Percentiles rank a stretch among this genome's conserved stretches.
Evolutionary conservation across 2,797 vertebrate species (phyloP).

Genomic region (Avahi laniger): DNA sequence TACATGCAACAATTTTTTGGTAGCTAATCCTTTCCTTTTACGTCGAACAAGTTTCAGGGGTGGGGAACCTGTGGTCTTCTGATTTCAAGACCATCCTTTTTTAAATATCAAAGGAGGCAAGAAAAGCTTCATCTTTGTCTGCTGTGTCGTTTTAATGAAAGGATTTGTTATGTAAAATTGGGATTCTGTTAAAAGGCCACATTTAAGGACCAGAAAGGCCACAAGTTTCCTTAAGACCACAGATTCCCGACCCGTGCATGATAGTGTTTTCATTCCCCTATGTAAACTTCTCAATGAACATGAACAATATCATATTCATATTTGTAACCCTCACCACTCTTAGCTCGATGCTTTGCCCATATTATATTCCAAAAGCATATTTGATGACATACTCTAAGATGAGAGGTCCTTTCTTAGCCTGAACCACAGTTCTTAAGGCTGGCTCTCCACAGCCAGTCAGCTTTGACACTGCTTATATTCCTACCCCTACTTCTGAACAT

Average conservation of each 20-base stretch:
- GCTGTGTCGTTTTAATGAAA: too few species aligned
- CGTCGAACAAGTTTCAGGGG: not conserved
- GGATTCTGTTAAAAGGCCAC: too few species aligned
- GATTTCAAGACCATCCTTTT: too few species aligned
- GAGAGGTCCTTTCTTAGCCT: not conserved
- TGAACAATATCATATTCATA: not conserved
- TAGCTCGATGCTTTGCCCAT: not conserved
- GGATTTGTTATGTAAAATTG: too few species aligned
- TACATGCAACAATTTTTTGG: not conserved
- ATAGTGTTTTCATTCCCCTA: not conserved
- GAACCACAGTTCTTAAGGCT: not conserved
- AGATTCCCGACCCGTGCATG: too few species aligned
- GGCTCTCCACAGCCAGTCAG: not conserved
- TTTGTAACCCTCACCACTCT: not conserved
- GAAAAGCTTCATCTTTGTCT: too few species aligned
- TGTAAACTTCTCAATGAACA: conserved; percentile 1
- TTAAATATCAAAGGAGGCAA: too few species aligned
- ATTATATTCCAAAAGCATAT: not conserved
- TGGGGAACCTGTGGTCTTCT: too few species aligned
- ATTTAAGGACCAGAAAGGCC: too few species aligned
- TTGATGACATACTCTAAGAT: not conserved
- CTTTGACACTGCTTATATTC: not conserved
- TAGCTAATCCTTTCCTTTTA: not conserved
- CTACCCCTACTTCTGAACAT: not conserved
- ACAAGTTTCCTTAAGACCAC: too few species aligned